Evolutionary conservation across 2,888 invertebrate species (phyloP), one percentile per base, ranked within the genome.

Genomic region (Eumacrocentrus americanus): DNA sequence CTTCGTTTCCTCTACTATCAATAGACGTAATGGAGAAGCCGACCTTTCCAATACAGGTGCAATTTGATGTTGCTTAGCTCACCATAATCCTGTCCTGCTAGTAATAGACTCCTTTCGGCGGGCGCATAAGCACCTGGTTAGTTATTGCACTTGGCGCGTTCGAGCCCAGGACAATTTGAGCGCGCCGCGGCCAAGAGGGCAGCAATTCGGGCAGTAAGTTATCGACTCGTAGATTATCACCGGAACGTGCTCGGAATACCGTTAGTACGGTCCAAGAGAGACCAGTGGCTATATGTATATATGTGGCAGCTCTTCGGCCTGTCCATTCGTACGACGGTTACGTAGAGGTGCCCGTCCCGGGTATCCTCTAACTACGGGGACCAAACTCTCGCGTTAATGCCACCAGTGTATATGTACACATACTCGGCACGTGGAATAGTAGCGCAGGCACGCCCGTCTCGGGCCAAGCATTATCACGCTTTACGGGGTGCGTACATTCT

Each of bases 141-240:
- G 60, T 55, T 58, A 58, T 58, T 58, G 22, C 47, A 52, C 58
- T 52, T 57, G 52, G 50, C 56, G 40, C 52, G 51, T 50, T 60
- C 37, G 61, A 47, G 58, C 55, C 52, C 50, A 60, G 54, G 60
- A 66, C 67, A 67, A 67, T 66, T 67, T 66, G 60, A 56, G 51
- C 60, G 60, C 61, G 60, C 18, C 42, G 25, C 35, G 16, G 44
- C 51, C 51, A 52, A 53, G 52, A 37, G 52, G 42, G 60, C 56
- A 51, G 61, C 65, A 58, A 67, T 67, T 64, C 63, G 58, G 57
- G 48, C 60, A 66, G 66, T 67, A 67, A 67, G 67, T 66, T 67
- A 67, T 67, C 67, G 67, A 66, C 67, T 67, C 64, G 66, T 66
- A 67, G 67, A 67, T 67, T 67, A 67, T 67, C 64, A 58, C 48